Evolutionary conservation across 1,140 invertebrate genomes (phyloP).

Genomic region (Drosophila murphyi): DNA sequence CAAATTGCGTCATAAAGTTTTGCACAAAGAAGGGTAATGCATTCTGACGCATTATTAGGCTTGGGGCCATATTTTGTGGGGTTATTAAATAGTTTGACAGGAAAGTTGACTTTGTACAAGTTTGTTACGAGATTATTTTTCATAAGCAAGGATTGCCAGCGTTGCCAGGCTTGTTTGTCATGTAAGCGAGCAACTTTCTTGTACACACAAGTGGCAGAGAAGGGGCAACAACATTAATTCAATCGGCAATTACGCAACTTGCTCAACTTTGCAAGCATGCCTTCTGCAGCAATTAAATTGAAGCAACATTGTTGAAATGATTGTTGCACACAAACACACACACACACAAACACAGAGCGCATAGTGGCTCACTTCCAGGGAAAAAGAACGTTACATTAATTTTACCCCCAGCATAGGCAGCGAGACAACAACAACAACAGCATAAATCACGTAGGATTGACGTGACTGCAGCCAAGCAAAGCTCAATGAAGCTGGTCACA

Average conservation of each 20-base stretch:
- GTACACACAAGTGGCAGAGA: constrained; percentile 1
- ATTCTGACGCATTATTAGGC: constrained; percentile 31
- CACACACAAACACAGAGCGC: constrained; percentile 21
- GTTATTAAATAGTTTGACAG: background rate
- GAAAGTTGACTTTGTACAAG: too few relatives aligned
- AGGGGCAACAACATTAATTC: constrained; percentile 25
- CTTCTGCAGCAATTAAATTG: constrained; percentile 41
- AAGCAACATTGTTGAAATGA: constrained; percentile 41
- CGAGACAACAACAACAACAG: constrained; percentile 32
- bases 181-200: background rate
- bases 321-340: constrained; percentile 8
- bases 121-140: too few relatives aligned
- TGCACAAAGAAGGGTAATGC: constrained; percentile 22
- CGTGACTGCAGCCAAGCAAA: constrained; percentile 77
- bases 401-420: constrained; percentile 52
- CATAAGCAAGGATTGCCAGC: too few relatives aligned
- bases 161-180: too few relatives aligned
- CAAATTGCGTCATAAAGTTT: constrained; percentile 65
- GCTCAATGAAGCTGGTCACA: constrained; percentile 68
- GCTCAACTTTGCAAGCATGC: constrained; percentile 10
- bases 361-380: constrained; percentile 55
- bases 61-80: background rate
- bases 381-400: constrained; percentile 79
- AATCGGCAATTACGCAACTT: constrained; percentile 38
- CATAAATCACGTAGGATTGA: constrained; percentile 61